Conservation (phyloP, 2,797 vertebrate species). For the Enteromius paludinosus region DNA sequence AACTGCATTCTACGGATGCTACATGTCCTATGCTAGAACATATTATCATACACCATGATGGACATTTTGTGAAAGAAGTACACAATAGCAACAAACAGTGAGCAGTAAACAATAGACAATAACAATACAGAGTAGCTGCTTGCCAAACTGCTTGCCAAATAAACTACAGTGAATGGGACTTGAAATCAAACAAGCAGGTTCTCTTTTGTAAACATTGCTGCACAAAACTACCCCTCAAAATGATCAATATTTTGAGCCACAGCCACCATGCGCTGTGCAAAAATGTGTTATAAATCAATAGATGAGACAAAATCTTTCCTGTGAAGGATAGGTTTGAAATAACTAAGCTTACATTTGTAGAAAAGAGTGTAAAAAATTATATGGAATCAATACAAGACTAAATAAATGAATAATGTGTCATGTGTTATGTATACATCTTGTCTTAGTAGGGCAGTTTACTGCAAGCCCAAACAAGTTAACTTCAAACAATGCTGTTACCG, state of each 20-base stretch:
- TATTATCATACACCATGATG: not conserved
- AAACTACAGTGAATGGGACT: not conserved
- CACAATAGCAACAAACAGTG: not conserved
- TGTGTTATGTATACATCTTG: not conserved
- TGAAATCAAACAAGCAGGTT: not conserved
- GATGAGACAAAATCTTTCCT: not conserved
- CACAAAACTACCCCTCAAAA: not conserved
- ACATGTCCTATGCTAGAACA: not conserved
- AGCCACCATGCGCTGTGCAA: too few relatives aligned
- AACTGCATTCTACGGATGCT: not conserved
- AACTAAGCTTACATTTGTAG: not conserved
- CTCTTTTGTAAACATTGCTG: not conserved
- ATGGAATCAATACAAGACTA: not conserved
- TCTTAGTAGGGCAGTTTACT: not conserved
- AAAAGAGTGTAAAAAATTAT: too few relatives aligned
- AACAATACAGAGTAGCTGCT: conserved; percentile 1
- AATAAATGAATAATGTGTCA: not conserved
- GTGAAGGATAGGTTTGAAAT: not conserved
- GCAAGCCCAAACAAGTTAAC: not conserved
- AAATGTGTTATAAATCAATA: not conserved
- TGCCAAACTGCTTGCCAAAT: not conserved
- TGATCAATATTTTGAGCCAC: too few relatives aligned
- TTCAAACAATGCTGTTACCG: not conserved
- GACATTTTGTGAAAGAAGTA: not conserved
- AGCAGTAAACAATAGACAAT: not conserved